phyloP scores from a whole-genome alignment of 2,888 invertebrate species.

The Phasia obesa region DNA sequence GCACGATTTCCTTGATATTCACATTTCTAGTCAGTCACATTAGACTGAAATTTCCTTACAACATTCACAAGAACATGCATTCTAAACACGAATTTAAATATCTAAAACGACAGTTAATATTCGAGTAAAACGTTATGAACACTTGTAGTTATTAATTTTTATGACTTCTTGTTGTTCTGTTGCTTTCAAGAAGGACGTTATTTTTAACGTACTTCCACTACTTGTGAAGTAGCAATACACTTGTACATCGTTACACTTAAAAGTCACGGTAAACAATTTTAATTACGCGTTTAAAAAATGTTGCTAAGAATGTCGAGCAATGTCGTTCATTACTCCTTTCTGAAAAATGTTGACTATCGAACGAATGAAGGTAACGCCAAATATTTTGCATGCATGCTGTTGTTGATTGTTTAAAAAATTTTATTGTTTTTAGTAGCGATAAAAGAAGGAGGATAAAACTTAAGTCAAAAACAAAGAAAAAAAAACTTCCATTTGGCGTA shows the following conservation, averaged over 20 bases:
- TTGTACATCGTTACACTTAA: conserved; percentile 23
- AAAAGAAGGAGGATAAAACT: not conserved
- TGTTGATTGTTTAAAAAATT: not conserved
- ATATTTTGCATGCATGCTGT: conserved; percentile 42
- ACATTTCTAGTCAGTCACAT: conserved; percentile 21
- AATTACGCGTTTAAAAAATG: conserved; percentile 57
- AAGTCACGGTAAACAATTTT: conserved; percentile 61
- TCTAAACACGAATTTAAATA: conserved; percentile 9
- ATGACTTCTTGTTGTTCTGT: conserved; percentile 29
- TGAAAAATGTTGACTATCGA: conserved; percentile 17
- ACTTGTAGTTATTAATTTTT: conserved; percentile 49
- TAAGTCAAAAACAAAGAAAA: too few relatives aligned
- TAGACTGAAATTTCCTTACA: conserved; percentile 24
- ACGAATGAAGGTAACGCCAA: conserved; percentile 45
- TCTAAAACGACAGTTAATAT: conserved; percentile 18
- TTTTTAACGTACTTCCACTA: not conserved
- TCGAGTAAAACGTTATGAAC: not conserved
- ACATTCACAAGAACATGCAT: conserved; percentile 19
- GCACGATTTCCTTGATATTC: conserved; percentile 34
- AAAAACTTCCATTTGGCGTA: too few relatives aligned
- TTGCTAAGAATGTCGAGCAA: conserved; percentile 78
- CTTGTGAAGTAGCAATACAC: not conserved
- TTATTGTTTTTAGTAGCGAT: not conserved
- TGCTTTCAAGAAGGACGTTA: conserved; percentile 41
- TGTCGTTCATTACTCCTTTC: conserved; percentile 80